Evolutionary conservation across 64 coral and sea anemone species (phyloP).

Genomic region (Stichodactyla mertensii): DNA sequence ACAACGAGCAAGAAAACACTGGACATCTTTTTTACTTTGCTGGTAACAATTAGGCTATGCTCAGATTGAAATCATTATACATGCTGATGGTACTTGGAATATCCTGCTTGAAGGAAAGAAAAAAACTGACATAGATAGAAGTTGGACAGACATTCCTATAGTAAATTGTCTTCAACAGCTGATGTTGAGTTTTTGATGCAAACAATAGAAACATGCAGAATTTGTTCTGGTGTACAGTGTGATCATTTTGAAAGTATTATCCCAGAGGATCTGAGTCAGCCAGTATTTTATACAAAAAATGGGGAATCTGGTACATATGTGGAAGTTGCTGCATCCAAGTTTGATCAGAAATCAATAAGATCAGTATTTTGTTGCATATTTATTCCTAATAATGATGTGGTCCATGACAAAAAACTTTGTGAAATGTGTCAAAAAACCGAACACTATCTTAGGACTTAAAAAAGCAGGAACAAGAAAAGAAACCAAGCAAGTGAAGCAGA

Average conservation of each 20-base stretch:
- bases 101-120: slow-evolving; percentile 33
- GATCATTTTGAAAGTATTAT: slow-evolving; percentile 15
- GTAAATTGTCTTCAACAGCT: background rate
- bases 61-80: slow-evolving; percentile 29
- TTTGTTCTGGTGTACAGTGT: background rate
- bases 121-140: background rate
- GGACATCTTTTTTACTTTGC: slow-evolving; percentile 44
- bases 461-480: slow-evolving; percentile 21
- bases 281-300: slow-evolving; percentile 45
- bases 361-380: slow-evolving; percentile 39
- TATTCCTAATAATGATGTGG: slow-evolving; percentile 21
- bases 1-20: background rate
- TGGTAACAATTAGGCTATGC: slow-evolving; percentile 3
- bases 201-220: background rate
- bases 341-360: slow-evolving; percentile 44
- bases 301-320: slow-evolving; percentile 42
- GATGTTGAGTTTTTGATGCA: slow-evolving; percentile 26
- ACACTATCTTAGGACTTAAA: slow-evolving; percentile 40
- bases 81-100: slow-evolving; percentile 28
- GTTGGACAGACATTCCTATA: slow-evolving; percentile 15
- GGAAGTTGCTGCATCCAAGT: slow-evolving; percentile 26
- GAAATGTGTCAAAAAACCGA: slow-evolving; percentile 35
- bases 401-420: slow-evolving; percentile 16
- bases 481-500: slow-evolving; percentile 2
- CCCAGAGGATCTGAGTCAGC: slow-evolving; percentile 9